Conservation (phyloP, 1,140 invertebrate species). For the Brachionus manjavacas region DNA sequence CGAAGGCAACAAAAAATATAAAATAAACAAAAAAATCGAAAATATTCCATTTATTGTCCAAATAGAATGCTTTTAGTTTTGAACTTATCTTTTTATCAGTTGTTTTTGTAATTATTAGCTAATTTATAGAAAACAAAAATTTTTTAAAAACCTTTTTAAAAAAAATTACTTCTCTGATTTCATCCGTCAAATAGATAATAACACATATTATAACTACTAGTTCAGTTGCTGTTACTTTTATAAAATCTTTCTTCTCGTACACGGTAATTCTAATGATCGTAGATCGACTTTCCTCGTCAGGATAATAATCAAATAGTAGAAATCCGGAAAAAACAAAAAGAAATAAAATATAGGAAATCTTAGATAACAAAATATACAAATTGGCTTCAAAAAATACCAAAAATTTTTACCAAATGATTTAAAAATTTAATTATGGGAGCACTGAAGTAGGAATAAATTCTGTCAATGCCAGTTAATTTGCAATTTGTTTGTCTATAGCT, state of each 20-base stretch:
- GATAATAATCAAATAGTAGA: constrained; percentile 37
- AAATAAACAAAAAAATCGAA: constrained; percentile 39
- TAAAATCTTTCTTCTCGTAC: constrained; percentile 24
- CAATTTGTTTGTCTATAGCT: constrained; percentile 30
- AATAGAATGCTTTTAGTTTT: neutral
- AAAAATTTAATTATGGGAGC: constrained; percentile 40
- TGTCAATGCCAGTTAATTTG: neutral
- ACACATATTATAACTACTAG: constrained; percentile 36
- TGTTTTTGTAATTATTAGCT: constrained; percentile 26
- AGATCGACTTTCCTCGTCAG: neutral
- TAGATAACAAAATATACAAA: neutral
- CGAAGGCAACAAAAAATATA: constrained; percentile 34
- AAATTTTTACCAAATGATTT: constrained; percentile 33
- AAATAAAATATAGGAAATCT: constrained; percentile 35
- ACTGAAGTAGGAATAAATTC: constrained; percentile 38
- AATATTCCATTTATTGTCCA: constrained; percentile 39
- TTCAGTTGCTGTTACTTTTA: constrained; percentile 36
- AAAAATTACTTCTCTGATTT: constrained; percentile 21
- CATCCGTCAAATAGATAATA: constrained; percentile 32
- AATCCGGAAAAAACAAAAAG: constrained; percentile 32
- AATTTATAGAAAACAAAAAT: neutral
- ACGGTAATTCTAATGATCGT: constrained; percentile 28
- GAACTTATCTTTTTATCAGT: neutral
- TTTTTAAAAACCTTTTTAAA: too few species aligned
- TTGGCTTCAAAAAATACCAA: neutral